phyloP scores from a whole-genome alignment of 2,113 vertebrate species.

The Callithrix jacchus region DNA sequence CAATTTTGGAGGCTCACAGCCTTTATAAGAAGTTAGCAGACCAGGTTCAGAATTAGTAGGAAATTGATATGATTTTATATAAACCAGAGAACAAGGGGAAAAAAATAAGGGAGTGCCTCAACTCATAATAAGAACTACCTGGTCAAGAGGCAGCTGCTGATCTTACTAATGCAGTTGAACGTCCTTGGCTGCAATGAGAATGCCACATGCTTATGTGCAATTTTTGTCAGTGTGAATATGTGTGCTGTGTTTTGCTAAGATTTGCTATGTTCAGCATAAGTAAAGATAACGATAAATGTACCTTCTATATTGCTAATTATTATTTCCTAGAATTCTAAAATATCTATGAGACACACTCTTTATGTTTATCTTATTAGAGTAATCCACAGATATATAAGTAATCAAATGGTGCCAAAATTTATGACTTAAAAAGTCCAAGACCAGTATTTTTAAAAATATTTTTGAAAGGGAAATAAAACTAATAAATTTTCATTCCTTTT shows the following conservation, averaged over 20 bases:
- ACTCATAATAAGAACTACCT: neutral
- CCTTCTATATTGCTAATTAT: neutral
- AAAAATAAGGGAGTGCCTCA: neutral
- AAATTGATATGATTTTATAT: neutral
- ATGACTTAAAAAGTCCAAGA: neutral
- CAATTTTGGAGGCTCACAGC: neutral
- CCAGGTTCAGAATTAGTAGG: neutral
- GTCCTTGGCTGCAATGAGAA: neutral
- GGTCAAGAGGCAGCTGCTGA: neutral
- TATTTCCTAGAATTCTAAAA: neutral
- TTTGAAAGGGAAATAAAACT: neutral
- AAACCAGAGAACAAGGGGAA: neutral
- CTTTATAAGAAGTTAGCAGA: neutral
- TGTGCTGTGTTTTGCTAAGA: neutral
- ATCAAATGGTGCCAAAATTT: neutral
- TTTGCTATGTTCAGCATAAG: no score
- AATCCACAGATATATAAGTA: neutral
- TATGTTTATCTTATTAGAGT: neutral
- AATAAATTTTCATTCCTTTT: neutral
- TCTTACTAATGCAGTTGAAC: neutral
- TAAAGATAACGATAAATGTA: neutral
- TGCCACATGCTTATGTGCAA: no score
- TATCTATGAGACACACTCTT: neutral
- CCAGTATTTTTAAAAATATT: no score
- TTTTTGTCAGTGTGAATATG: neutral